Evolutionary conservation across 1,140 invertebrate species (phyloP).

Genomic region (Drosophila tristis): DNA sequence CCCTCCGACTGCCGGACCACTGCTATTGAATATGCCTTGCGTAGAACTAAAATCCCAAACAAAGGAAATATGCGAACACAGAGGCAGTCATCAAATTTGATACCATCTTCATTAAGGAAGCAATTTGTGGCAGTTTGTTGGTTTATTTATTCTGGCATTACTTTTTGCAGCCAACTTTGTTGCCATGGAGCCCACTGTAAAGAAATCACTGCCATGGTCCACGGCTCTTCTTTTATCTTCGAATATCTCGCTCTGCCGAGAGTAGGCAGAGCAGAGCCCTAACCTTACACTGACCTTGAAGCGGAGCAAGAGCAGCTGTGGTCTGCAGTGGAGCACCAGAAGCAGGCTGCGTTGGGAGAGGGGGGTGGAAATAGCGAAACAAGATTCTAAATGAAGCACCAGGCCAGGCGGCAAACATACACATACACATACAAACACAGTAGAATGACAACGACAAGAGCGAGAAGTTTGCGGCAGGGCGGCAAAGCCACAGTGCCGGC

Average conservation of each 20-base stretch:
- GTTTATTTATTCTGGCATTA: neutral
- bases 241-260: neutral
- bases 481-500: constrained; percentile 23
- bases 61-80: constrained; percentile 52
- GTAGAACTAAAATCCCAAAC: constrained; percentile 12
- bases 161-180: neutral
- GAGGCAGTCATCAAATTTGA: constrained; percentile 30
- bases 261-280: constrained; percentile 44
- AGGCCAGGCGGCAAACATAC: constrained; percentile 11
- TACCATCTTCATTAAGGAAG: constrained; percentile 50
- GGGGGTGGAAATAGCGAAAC: constrained; percentile 51
- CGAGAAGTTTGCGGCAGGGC: constrained; percentile 61
- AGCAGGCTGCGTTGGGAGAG: constrained; percentile 3
- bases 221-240: constrained; percentile 52
- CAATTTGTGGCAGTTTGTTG: constrained; percentile 36
- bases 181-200: constrained; percentile 2
- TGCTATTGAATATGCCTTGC: constrained; percentile 17
- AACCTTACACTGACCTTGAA: constrained; percentile 80
- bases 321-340: constrained; percentile 20
- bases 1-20: no score
- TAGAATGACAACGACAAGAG: constrained; percentile 45
- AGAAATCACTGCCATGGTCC: constrained; percentile 76
- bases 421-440: no score
- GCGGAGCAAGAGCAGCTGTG: constrained; percentile 58
- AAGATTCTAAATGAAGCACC: constrained; percentile 48